Evolutionary conservation across 1,140 invertebrate species (phyloP).

Genomic region (Calosoma granatense): DNA sequence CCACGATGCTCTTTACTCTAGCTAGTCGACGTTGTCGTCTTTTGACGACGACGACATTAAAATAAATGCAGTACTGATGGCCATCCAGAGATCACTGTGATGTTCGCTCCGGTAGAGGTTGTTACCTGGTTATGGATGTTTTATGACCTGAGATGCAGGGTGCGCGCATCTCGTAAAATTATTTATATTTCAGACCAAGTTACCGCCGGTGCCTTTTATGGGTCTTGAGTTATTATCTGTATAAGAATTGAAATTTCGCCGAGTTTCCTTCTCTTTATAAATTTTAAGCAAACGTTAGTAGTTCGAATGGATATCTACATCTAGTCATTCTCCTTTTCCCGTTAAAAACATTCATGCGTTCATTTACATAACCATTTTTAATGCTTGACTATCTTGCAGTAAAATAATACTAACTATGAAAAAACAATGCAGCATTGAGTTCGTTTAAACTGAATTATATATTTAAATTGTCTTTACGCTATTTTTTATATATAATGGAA

Average conservation of each 20-base stretch:
- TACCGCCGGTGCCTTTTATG: not conserved
- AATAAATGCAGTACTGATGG: not conserved
- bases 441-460: no score
- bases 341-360: no score
- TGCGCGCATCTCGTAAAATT: not conserved
- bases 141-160: not conserved
- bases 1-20: no score
- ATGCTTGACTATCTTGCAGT: no score
- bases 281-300: not conserved
- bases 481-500: no score
- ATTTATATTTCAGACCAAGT: not conserved
- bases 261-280: not conserved
- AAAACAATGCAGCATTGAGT: no score
- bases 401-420: no score
- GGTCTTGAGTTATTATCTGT: not conserved
- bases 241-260: not conserved
- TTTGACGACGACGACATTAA: not conserved
- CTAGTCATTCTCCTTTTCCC: no score
- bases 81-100: not conserved
- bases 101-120: not conserved
- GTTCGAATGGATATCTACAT: no score
- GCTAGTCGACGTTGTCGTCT: no score
- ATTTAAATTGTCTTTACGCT: no score
- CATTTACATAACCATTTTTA: no score
- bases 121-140: not conserved